Evolutionary conservation across 2,888 invertebrate species (phyloP), one percentile per base, ranked within the genome.

Genomic region (Sericinus montela): DNA sequence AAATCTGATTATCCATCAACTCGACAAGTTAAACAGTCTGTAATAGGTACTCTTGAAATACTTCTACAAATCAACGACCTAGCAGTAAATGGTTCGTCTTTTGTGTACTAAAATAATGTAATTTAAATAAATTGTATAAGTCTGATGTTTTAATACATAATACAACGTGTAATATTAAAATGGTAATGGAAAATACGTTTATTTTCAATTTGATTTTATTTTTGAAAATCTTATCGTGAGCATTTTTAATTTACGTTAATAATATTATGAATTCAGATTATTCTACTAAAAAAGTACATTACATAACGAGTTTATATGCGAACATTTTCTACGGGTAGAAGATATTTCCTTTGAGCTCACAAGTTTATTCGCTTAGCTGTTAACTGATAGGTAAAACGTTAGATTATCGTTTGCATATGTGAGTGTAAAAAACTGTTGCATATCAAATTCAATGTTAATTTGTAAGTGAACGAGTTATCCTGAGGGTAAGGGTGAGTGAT

Each of bases 401-500:
- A 80, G 83, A 81, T 84, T 80, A 83, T 72, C 72, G 75, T 75
- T 71, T 73, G 69, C 69, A 46, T 45, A 41, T 15, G 47, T 65
- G 63, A 67, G 63, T 71, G 64, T 79, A 71, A 75, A 81, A 54
- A 34, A 43, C 39, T 41, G 41, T 41, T 74, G 80, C 66, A 79
- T 82, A 77, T 65, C 68, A 67, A 73, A 69, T 66, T 60, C 69
- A 77, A 85, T 83, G 82, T 84, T 82, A 85, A 86, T n/a, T 84
- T 72, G 72, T 80, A 74, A 80, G 80, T 74, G 80, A 83, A 82
- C 74, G 64, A 70, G 78, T 78, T 75, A 75, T 77, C 74, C 69
- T 67, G 63, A 65, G 80, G 75, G 77, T 73, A 73, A 72, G 85
- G 85, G 82, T 71, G 84, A 83, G 73, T 78, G 85, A 85, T 85